A percentile compares a stretch with the other conserved stretches of the same genome.
phyloP scores from a whole-genome alignment of 2,888 invertebrate species.

The Augiades crinisus region DNA sequence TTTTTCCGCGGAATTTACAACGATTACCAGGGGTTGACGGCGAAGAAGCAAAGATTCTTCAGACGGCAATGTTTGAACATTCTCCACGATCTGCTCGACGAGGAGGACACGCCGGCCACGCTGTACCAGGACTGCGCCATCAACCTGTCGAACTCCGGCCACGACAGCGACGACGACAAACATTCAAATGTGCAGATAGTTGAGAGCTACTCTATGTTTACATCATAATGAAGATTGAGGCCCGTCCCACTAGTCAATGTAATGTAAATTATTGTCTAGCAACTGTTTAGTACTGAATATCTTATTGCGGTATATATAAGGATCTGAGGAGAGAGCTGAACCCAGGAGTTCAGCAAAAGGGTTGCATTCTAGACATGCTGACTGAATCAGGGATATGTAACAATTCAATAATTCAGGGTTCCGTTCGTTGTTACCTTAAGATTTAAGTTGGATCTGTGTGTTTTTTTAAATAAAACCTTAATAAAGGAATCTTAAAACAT shows the following conservation, averaged over 20 bases:
- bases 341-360: too few relatives aligned
- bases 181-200: conserved; percentile 29
- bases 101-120: conserved; percentile 42
- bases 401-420: too few relatives aligned
- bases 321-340: too few relatives aligned
- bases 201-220: conserved; percentile 6
- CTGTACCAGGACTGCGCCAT: conserved; percentile 27
- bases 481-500: too few relatives aligned
- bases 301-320: too few relatives aligned
- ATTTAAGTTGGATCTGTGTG: too few relatives aligned
- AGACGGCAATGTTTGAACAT: conserved; percentile 57
- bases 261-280: too few relatives aligned
- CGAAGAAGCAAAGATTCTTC: conserved; percentile 54
- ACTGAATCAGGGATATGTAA: too few relatives aligned
- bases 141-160: conserved; percentile 29
- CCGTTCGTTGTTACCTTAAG: too few relatives aligned
- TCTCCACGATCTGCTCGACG: conserved; percentile 63
- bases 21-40: conserved; percentile 59
- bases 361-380: too few relatives aligned
- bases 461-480: too few relatives aligned
- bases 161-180: conserved; percentile 35
- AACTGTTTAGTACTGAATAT: too few relatives aligned
- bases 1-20: conserved; percentile 67
- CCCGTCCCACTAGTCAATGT: not conserved
- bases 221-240: not conserved